Percentiles rank a stretch among this genome's conserved stretches.
Evolutionary conservation across 2,113 vertebrate species (phyloP).

Genomic region (Oreotrochilus melanogaster): DNA sequence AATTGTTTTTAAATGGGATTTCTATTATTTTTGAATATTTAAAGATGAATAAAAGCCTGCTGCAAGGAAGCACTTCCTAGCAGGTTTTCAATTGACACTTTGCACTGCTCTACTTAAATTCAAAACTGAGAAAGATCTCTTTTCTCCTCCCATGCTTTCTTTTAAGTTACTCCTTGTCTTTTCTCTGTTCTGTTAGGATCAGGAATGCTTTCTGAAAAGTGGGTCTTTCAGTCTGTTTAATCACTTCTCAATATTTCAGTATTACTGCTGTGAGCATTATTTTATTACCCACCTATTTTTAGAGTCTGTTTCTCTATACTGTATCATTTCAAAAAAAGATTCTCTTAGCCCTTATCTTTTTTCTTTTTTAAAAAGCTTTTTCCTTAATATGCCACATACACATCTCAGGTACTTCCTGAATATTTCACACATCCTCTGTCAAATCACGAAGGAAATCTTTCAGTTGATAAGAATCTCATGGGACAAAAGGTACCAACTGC

Average conservation of each 20-base stretch:
- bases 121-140: neutral
- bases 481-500: neutral
- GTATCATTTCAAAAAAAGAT: neutral
- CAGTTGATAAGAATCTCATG: neutral
- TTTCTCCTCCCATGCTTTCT: neutral
- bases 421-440: neutral
- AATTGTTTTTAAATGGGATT: conserved; percentile 2
- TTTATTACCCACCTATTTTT: conserved; percentile 15
- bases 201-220: neutral
- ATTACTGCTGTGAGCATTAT: neutral
- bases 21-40: neutral
- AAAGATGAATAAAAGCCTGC: neutral
- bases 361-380: neutral
- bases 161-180: neutral
- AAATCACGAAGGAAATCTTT: neutral
- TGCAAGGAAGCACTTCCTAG: neutral
- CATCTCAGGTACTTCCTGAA: neutral
- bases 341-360: neutral
- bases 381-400: neutral
- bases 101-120: neutral
- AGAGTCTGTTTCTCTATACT: neutral
- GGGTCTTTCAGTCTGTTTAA: neutral
- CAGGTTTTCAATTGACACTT: neutral
- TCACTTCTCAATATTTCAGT: neutral
- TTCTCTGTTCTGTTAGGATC: neutral